Base-by-base conservation (phyloP, 2,113 vertebrate species). In the Scalopus aquaticus region DNA sequence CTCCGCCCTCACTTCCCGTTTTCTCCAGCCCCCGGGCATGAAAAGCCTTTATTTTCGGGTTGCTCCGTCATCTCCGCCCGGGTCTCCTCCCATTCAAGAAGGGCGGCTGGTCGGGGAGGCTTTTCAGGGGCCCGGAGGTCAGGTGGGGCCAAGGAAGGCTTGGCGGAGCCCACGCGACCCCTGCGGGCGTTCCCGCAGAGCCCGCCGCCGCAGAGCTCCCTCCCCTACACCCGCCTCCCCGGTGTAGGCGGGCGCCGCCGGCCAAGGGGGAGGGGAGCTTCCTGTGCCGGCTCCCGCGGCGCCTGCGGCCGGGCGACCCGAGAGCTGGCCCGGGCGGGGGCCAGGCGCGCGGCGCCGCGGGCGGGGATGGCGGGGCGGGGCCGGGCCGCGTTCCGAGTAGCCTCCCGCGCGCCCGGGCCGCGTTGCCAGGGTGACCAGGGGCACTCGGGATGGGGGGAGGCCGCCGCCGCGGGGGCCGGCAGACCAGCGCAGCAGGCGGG, bases 351-450 rank as follows among this genome's bases (percentile, higher is more conserved):
- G 5, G 85, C 20, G 73, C 69, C n/a, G 56, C 51, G 44, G 60
- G 60, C n/a, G 20, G 6, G 6, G n/a, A 2, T 37, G 65, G 37
- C 19, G 28, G 13, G 56, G 32, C 49, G 58, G 83, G 76, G 67
- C 65, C 3, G 0, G 35, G 60, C 72, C 1, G n/a, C 6, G 37
- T 39, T 73, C 7, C 0, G 62, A 76, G 80, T 74, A 46, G 28
- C 74, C 81, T 46, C 81, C 62, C 6, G 79, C 73, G 35, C 13
- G 82, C 94, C 28, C 58, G 58, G 24, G 81, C 64, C 65, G 88
- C 13, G 97, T 97, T 97, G 86, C 97, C 96, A 91, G 83, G 97
- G 97, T 94, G 86, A 97, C 95, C 28, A 17, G 46, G 85, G 89
- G 90, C 62, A 94, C 95, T 51, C 81, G 20, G 64, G 44, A 3